Conservation (phyloP, 2,797 vertebrate genomes). For the Ataeniobius toweri region DNA sequence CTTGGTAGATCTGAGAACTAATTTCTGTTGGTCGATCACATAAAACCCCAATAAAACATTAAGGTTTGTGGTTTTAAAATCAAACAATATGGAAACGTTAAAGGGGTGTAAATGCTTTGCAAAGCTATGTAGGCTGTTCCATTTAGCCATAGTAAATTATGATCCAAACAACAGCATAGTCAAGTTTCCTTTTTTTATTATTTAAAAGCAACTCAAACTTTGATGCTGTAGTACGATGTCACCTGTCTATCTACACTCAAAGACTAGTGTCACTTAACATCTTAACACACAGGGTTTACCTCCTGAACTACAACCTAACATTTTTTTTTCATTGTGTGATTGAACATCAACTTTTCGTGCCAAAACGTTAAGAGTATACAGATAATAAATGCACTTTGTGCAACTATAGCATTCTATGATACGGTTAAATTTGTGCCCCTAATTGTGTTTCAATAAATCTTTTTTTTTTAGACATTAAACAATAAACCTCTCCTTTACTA, state of each 20-base stretch:
- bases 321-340: not conserved
- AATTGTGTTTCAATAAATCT: not conserved
- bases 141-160: too few species aligned
- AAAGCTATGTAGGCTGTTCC: not conserved
- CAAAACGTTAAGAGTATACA: not conserved
- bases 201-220: slow-evolving; percentile 2
- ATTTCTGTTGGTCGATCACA: not conserved
- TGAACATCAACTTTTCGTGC: not conserved
- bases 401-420: not conserved
- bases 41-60: not conserved
- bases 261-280: not conserved
- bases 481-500: not conserved
- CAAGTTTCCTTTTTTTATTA: not conserved
- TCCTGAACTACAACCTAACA: not conserved
- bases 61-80: not conserved
- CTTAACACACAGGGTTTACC: not conserved
- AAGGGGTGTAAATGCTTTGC: not conserved
- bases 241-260: slow-evolving; percentile 25
- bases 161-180: too few species aligned
- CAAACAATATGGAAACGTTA: not conserved
- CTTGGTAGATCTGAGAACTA: not conserved
- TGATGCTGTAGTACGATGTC: not conserved
- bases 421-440: not conserved
- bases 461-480: not conserved
- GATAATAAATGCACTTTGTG: not conserved